phyloP scores from a whole-genome alignment of 1,140 invertebrate genomes.

The Colletes gigas region DNA sequence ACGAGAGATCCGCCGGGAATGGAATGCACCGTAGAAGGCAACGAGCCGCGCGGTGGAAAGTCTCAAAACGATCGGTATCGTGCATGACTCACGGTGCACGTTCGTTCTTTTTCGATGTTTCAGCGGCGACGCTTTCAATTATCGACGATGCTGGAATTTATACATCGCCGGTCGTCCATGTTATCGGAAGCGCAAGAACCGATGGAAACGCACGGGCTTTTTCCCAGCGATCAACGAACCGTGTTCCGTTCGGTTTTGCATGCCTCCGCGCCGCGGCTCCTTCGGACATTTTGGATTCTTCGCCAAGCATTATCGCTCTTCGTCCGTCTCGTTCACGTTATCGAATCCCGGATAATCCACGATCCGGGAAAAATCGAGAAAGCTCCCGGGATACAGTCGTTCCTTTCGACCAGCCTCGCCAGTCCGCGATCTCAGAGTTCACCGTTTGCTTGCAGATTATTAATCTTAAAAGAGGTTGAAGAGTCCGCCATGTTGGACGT shows the following conservation, averaged over 20 bases:
- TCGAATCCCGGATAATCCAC: too few species aligned
- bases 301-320: not conserved
- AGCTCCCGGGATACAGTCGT: too few species aligned
- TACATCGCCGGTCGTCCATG: not conserved
- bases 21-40: not conserved
- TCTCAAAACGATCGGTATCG: constrained; percentile 38
- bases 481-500: not conserved
- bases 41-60: not conserved
- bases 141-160: constrained; percentile 41
- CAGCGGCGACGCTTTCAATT: constrained; percentile 47
- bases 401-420: too few species aligned
- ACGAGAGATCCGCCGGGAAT: not conserved
- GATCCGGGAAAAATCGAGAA: too few species aligned
- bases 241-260: not conserved
- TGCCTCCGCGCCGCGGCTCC: constrained; percentile 4
- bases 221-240: not conserved
- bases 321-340: not conserved
- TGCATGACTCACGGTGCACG: constrained; percentile 30
- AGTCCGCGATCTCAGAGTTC: too few species aligned
- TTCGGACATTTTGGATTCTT: not conserved
- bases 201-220: not conserved
- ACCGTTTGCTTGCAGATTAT: too few species aligned
- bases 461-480: not conserved
- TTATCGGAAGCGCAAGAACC: not conserved
- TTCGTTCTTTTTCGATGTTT: constrained; percentile 19